Conservation (phyloP, 2,888 invertebrate genomes). For the Myopa tessellatipennis region DNA sequence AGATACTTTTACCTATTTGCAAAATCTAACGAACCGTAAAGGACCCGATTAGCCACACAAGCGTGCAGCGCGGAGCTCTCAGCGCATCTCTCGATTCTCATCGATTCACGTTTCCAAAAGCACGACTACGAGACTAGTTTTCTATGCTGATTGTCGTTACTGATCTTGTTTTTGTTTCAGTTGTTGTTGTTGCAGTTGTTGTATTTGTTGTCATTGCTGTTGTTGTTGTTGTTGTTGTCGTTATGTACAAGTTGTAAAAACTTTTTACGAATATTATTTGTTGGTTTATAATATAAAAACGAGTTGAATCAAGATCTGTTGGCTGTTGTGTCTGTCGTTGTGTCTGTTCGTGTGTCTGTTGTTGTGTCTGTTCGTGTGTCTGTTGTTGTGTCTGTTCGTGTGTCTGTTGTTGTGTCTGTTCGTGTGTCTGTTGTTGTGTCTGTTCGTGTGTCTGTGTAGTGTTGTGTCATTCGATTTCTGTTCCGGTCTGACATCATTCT, state of each 20-base stretch:
- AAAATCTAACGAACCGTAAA: slow-evolving; percentile 65
- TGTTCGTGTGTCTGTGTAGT: neutral
- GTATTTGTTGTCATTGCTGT: too few relatives aligned
- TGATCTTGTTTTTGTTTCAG: neutral
- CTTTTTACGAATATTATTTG: slow-evolving; percentile 28
- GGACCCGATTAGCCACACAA: slow-evolving; percentile 67
- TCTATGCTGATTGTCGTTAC: neutral
- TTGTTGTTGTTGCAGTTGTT: neutral
- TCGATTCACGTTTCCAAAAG: slow-evolving; percentile 7
- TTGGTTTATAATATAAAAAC: slow-evolving; percentile 24
- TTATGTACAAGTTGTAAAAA: slow-evolving; percentile 36
- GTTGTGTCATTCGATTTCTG: slow-evolving; percentile 4
- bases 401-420: neutral
- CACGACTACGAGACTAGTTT: neutral
- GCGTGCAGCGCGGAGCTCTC: slow-evolving; percentile 49
- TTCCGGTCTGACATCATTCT: neutral
- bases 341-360: neutral
- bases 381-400: neutral
- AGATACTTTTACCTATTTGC: slow-evolving; percentile 53
- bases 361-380: neutral
- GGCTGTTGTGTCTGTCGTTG: neutral
- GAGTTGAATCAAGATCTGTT: neutral
- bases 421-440: neutral
- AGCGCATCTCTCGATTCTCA: neutral
- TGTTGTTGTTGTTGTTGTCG: neutral